These are phyloP conservation scores for Heterohyrax brucei DNA, from an alignment of 2,797 vertebrate genomes.

Conservation along the genomic window DNA sequence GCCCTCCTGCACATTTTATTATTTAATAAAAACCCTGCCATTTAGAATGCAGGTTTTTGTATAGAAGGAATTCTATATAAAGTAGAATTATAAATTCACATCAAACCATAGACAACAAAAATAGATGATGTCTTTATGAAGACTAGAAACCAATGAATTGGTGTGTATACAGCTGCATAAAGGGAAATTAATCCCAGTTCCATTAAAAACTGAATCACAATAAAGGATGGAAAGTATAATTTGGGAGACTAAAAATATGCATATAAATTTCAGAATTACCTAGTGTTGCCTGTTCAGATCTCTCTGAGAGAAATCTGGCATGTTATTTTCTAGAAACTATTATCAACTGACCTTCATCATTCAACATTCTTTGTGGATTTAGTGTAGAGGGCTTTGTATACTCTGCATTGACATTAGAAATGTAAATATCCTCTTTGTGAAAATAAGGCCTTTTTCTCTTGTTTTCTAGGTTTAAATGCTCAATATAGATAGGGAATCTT, in stretches of 20 bases:
- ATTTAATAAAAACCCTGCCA: conserved; percentile 74
- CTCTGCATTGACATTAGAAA: conserved; percentile 15
- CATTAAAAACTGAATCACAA: conserved; percentile 63
- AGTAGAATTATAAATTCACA: conserved; percentile 52
- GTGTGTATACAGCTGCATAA: not conserved
- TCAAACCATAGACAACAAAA: conserved; percentile 61
- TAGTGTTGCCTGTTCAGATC: conserved; percentile 40
- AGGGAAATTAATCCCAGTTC: conserved; percentile 70
- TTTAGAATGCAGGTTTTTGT: conserved; percentile 68
- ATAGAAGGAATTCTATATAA: conserved; percentile 37
- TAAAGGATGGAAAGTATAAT: conserved; percentile 4
- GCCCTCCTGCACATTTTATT: conserved; percentile 73
- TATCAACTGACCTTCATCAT: not conserved
- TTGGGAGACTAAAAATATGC: not conserved
- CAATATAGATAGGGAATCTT: conserved; percentile 7
- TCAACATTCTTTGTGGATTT: not conserved
- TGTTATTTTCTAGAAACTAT: conserved; percentile 54
- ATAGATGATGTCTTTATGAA: conserved; percentile 67
- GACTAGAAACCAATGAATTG: conserved; percentile 63
- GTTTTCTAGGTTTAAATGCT: conserved; percentile 27
- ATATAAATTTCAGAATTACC: not conserved
- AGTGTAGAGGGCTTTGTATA: not conserved
- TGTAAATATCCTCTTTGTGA: conserved; percentile 39
- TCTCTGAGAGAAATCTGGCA: conserved; percentile 38
- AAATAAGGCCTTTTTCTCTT: conserved; percentile 30